phyloP scores from a whole-genome alignment of 1,140 invertebrate species.

The Drosophila arizonae region DNA sequence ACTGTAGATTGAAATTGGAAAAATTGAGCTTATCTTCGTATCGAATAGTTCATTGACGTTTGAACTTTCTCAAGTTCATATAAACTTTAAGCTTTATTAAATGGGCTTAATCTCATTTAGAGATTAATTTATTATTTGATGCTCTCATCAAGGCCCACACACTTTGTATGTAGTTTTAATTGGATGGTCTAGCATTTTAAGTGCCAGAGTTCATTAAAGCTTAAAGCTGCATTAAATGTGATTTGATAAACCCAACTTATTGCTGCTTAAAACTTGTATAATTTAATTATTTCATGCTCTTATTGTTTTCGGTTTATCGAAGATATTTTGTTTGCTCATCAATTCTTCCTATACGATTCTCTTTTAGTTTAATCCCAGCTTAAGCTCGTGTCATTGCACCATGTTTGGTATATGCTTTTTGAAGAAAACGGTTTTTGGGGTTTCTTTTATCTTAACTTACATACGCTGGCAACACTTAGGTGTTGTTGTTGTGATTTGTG shows the following conservation, averaged over 20 bases:
- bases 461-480: conserved; percentile 72
- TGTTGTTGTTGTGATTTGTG: conserved; percentile 34
- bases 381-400: conserved; percentile 11
- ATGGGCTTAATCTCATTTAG: too few species aligned
- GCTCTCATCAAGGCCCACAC: too few species aligned
- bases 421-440: conserved; percentile 29
- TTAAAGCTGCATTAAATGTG: neutral
- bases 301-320: neutral
- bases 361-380: conserved; percentile 1
- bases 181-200: too few species aligned
- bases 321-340: neutral
- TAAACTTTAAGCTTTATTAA: neutral
- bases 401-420: conserved; percentile 20
- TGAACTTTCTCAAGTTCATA: too few species aligned
- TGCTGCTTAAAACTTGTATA: neutral
- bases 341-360: neutral
- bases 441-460: conserved; percentile 62
- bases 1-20: neutral
- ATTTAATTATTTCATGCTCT: too few species aligned
- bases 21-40: neutral
- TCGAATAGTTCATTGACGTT: too few species aligned
- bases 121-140: too few species aligned
- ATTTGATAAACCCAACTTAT: neutral
- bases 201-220: neutral
- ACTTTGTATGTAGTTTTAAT: neutral